A percentile compares a stretch with the other conserved stretches of the same genome.
Conservation (phyloP, 2,888 invertebrate species). For the Chloroclystis v-ata region DNA sequence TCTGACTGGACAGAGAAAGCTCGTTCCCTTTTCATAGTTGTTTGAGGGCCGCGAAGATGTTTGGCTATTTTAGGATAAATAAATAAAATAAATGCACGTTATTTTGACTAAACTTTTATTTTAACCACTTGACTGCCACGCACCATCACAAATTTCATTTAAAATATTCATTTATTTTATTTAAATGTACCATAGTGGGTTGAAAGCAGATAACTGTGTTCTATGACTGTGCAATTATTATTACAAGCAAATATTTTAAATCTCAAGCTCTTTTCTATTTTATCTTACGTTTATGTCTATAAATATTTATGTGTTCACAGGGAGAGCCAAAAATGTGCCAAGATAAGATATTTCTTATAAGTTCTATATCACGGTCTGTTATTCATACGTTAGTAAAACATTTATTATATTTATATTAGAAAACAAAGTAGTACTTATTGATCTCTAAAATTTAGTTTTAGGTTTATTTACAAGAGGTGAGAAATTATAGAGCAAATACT, state of each 20-base stretch:
- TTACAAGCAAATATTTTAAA: conserved; percentile 32
- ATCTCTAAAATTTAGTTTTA: too few species aligned
- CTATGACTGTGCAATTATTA: conserved; percentile 21
- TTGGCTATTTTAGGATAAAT: conserved; percentile 8
- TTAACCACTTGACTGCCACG: conserved; percentile 55
- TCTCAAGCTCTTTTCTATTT: conserved; percentile 41
- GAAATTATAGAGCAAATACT: too few species aligned
- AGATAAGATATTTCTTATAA: neutral
- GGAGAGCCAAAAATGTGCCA: conserved; percentile 8
- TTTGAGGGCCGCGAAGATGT: too few species aligned
- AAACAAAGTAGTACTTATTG: too few species aligned
- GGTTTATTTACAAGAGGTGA: too few species aligned
- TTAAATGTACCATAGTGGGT: conserved; percentile 20
- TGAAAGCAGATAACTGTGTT: conserved; percentile 24
- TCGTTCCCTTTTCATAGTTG: too few species aligned
- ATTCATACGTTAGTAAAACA: too few species aligned
- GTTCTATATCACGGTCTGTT: too few species aligned
- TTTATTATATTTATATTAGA: too few species aligned
- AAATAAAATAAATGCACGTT: conserved; percentile 34
- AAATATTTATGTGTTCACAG: conserved; percentile 13
- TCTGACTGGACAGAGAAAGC: too few species aligned
- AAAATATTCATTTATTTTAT: conserved; percentile 25
- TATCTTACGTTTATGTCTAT: conserved; percentile 24
- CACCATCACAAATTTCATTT: conserved; percentile 21
- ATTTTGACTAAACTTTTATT: conserved; percentile 72